Conservation (phyloP, 2,113 vertebrate genomes). For the Archilochus colubris region DNA sequence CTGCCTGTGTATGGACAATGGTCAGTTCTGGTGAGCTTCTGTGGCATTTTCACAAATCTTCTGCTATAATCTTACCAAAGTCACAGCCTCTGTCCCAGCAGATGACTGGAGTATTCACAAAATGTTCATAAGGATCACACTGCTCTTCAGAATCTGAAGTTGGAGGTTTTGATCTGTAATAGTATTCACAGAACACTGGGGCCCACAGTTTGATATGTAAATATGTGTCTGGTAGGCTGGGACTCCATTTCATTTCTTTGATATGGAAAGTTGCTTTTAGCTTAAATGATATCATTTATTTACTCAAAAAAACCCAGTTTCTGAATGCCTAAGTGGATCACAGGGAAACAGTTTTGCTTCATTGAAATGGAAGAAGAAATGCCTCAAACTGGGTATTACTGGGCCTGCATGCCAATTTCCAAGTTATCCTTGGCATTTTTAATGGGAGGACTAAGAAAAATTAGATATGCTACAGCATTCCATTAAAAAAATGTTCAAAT, state of each 20-base stretch:
- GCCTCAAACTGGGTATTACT: neutral
- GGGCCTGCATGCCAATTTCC: neutral
- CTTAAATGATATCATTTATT: neutral
- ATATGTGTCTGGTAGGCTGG: neutral
- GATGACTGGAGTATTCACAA: neutral
- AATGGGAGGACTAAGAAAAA: neutral
- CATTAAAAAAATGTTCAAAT: neutral
- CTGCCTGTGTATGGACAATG: too few species aligned
- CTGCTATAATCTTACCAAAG: neutral
- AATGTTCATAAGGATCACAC: fast-evolving
- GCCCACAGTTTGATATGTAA: neutral
- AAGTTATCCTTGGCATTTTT: neutral
- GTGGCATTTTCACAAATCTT: neutral
- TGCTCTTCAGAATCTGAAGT: neutral
- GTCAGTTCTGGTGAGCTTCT: neutral
- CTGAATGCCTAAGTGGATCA: neutral
- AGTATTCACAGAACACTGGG: neutral
- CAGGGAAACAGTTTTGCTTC: neutral
- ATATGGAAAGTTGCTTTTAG: neutral
- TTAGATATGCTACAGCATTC: neutral
- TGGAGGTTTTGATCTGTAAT: neutral
- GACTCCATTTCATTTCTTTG: neutral
- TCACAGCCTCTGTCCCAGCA: neutral
- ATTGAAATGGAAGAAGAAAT: neutral
- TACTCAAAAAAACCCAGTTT: neutral